phyloP scores from a whole-genome alignment of 2,888 invertebrate genomes.

The Eupithecia pulchellata region DNA sequence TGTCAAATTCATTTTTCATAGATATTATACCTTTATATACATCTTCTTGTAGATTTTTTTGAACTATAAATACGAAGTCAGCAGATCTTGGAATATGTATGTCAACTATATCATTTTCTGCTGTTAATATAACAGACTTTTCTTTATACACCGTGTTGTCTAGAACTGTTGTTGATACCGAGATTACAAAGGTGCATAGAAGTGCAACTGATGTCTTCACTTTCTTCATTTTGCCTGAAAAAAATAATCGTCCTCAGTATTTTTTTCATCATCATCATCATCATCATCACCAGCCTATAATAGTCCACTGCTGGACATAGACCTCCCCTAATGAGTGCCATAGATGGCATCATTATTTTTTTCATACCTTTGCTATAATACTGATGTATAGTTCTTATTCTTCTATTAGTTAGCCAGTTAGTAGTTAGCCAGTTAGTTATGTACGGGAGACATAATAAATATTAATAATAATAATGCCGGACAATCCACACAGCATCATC shows the following conservation, averaged over 20 bases:
- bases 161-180: neutral
- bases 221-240: constrained; percentile 3
- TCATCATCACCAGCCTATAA: too few relatives aligned
- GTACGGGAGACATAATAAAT: too few relatives aligned
- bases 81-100: neutral
- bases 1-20: neutral
- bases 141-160: neutral
- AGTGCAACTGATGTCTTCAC: neutral
- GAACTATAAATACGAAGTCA: neutral
- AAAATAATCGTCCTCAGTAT: neutral
- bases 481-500: too few relatives aligned
- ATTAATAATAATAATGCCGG: too few relatives aligned
- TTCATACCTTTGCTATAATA: too few relatives aligned
- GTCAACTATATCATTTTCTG: neutral
- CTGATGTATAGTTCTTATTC: too few relatives aligned
- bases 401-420: too few relatives aligned
- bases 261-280: too few relatives aligned
- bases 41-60: constrained; percentile 2
- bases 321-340: too few relatives aligned
- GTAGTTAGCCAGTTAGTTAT: too few relatives aligned
- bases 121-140: neutral
- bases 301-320: too few relatives aligned
- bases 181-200: neutral
- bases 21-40: neutral
- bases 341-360: too few relatives aligned